A percentile compares a stretch with the other conserved stretches of the same genome.
Conservation (phyloP, 2,888 invertebrate genomes). For the Coleophora flavipennella region DNA sequence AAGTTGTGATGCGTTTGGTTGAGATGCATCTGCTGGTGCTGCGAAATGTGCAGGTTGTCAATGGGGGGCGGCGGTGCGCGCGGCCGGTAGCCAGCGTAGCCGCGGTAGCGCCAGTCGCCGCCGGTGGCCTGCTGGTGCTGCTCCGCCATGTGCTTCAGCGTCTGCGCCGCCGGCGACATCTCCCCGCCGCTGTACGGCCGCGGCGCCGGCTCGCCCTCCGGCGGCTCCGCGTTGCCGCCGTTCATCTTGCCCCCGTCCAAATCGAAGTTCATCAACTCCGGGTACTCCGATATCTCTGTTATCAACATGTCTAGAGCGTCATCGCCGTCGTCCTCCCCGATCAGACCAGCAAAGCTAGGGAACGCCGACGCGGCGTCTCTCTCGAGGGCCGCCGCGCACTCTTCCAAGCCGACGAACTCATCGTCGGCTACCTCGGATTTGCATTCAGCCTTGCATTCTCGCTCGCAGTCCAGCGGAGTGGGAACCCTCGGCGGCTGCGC, state of each 20-base stretch:
- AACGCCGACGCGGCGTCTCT: slow-evolving; percentile 86
- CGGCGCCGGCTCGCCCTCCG: slow-evolving; percentile 61
- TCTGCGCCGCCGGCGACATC: slow-evolving; percentile 94
- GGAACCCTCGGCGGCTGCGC: slow-evolving; percentile 76
- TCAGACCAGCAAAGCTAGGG: slow-evolving; percentile 84
- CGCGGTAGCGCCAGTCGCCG: slow-evolving; percentile 74
- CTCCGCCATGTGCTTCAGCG: slow-evolving; percentile 96
- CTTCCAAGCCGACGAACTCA: slow-evolving; percentile 88
- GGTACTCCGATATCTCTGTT: slow-evolving; percentile 87
- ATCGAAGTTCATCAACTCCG: slow-evolving; percentile 90
- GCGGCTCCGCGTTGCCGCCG: slow-evolving; percentile 48
- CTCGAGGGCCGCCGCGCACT: slow-evolving; percentile 88
- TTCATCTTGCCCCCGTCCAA: slow-evolving; percentile 55
- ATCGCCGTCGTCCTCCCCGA: slow-evolving; percentile 88
- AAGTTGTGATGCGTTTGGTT: slow-evolving; percentile 85
- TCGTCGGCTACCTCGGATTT: slow-evolving; percentile 85
- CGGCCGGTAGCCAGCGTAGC: slow-evolving; percentile 64
- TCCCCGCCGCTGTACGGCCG: slow-evolving; percentile 75
- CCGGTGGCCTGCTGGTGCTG: slow-evolving; percentile 87
- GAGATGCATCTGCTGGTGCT: slow-evolving; percentile 90
- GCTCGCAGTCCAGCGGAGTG: slow-evolving; percentile 86
- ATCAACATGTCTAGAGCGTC: slow-evolving; percentile 90
- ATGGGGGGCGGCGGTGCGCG: slow-evolving; percentile 47
- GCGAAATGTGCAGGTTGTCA: slow-evolving; percentile 84
- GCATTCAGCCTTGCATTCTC: slow-evolving; percentile 84